phyloP scores from a whole-genome alignment of 2,888 invertebrate species.

The Scaeva pyrastri region DNA sequence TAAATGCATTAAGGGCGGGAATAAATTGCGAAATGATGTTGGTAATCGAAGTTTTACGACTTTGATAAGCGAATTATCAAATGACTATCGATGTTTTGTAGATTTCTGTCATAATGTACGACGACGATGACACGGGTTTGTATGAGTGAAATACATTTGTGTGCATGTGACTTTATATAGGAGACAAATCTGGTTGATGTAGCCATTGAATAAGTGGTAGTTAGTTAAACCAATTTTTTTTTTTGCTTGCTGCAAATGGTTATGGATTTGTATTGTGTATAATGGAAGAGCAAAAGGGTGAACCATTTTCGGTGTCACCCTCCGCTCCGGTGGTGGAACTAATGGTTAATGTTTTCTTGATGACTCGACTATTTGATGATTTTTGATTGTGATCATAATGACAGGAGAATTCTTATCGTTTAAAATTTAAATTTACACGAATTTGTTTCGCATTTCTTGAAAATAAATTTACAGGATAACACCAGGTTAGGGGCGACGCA shows the following conservation, averaged over 20 bases:
- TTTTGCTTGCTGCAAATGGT: conserved; percentile 16
- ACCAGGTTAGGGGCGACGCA: no score
- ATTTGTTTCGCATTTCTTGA: no score
- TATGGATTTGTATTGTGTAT: conserved; percentile 35
- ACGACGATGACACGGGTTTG: no score
- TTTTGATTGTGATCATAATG: conserved; percentile 23
- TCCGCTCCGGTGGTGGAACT: conserved; percentile 46
- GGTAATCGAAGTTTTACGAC: conserved; percentile 74
- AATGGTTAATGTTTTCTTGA: conserved; percentile 66
- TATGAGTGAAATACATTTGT: background rate
- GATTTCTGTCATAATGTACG: conserved; percentile 17
- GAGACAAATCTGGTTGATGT: conserved; percentile 18
- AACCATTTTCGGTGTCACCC: conserved; percentile 23
- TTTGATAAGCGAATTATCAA: conserved; percentile 72
- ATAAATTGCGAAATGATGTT: conserved; percentile 68
- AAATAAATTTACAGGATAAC: no score
- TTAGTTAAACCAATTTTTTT: conserved; percentile 27
- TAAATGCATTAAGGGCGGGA: conserved; percentile 69
- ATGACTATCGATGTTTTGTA: conserved; percentile 62
- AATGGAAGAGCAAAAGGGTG: conserved; percentile 28
- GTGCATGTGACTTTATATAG: background rate
- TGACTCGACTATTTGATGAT: conserved; percentile 59
- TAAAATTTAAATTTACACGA: no score
- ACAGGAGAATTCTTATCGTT: no score
- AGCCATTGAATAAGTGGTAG: conserved; percentile 28